A percentile compares a stretch with the other conserved stretches of the same genome.
Conservation (phyloP, 2,797 vertebrate genomes). For the Catostomus latipinnis region DNA sequence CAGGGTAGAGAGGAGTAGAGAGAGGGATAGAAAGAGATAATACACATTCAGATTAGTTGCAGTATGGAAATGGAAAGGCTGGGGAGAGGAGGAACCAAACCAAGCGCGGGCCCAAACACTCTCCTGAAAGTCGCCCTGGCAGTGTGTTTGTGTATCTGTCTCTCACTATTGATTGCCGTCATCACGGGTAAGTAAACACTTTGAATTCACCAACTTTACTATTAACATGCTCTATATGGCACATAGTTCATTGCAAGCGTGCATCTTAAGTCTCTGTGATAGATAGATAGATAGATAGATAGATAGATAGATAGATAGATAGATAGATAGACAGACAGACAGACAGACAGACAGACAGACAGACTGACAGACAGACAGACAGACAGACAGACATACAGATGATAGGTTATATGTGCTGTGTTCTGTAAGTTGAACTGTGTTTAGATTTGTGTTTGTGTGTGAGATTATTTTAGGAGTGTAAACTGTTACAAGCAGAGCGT, state of each 20-base stretch:
- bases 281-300: not conserved
- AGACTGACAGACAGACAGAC: not conserved
- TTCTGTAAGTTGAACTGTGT: not conserved
- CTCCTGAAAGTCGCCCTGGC: conserved; percentile 82
- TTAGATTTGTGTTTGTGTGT: conserved; percentile 47
- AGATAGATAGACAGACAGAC: not conserved
- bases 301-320: not conserved
- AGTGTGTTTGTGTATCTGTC: conserved; percentile 77
- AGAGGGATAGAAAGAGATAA: conserved; percentile 2
- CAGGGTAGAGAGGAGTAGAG: conserved; percentile 16
- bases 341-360: conserved; percentile 1
- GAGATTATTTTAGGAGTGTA: conserved; percentile 60
- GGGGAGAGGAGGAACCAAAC: conserved; percentile 69
- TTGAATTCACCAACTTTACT: not conserved
- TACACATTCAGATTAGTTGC: conserved; percentile 1
- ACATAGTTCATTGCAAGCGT: too few relatives aligned
- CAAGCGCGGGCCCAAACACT: conserved; percentile 66
- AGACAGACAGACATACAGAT: not conserved
- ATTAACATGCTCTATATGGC: not conserved
- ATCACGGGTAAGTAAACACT: conserved; percentile 77
- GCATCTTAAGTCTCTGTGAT: too few relatives aligned
- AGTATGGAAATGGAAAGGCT: conserved; percentile 77
- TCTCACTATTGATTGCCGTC: conserved; percentile 71
- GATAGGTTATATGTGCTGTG: too few relatives aligned
- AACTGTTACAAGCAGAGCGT: conserved; percentile 52